phyloP scores from a whole-genome alignment of 2,113 vertebrate genomes.

The Planiliza haematocheilus region DNA sequence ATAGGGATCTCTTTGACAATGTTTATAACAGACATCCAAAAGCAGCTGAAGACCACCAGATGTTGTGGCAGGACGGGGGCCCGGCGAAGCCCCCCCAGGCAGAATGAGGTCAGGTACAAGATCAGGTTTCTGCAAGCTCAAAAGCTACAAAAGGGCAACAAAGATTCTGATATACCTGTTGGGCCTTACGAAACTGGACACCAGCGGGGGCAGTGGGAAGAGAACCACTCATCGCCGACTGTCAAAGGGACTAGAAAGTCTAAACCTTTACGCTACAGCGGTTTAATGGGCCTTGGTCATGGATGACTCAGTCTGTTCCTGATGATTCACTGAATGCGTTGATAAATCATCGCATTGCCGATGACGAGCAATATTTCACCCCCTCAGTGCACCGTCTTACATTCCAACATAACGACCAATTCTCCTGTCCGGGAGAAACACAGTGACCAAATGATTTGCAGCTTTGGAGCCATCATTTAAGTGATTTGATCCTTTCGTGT shows the following conservation, averaged over 20 bases:
- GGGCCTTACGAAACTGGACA: conserved; percentile 79
- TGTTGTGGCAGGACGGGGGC: conserved; percentile 73
- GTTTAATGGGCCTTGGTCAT: conserved; percentile 62
- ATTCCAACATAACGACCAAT: conserved; percentile 40
- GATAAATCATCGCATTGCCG: conserved; percentile 63
- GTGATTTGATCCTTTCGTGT: conserved; percentile 60
- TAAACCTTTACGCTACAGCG: conserved; percentile 62
- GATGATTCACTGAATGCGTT: conserved; percentile 30
- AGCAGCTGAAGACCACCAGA: conserved; percentile 79
- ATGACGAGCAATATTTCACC: conserved; percentile 49
- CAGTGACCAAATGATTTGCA: conserved; percentile 66
- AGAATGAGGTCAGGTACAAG: conserved; percentile 84
- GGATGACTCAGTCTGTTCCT: conserved; percentile 39
- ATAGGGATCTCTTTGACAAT: conserved; percentile 64
- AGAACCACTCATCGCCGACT: conserved; percentile 62
- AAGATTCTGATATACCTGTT: conserved; percentile 84
- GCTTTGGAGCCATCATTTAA: conserved; percentile 44
- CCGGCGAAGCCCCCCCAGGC: conserved; percentile 70
- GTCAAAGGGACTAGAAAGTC: conserved; percentile 69
- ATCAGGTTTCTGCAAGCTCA: conserved; percentile 83
- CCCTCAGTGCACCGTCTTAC: conserved; percentile 37
- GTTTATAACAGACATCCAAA: conserved; percentile 75
- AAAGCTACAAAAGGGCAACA: conserved; percentile 78
- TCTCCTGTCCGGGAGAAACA: conserved; percentile 59
- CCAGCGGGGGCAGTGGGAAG: conserved; percentile 72